Conservation (phyloP, 2,797 vertebrate genomes). For the Sebastes nivosus region DNA sequence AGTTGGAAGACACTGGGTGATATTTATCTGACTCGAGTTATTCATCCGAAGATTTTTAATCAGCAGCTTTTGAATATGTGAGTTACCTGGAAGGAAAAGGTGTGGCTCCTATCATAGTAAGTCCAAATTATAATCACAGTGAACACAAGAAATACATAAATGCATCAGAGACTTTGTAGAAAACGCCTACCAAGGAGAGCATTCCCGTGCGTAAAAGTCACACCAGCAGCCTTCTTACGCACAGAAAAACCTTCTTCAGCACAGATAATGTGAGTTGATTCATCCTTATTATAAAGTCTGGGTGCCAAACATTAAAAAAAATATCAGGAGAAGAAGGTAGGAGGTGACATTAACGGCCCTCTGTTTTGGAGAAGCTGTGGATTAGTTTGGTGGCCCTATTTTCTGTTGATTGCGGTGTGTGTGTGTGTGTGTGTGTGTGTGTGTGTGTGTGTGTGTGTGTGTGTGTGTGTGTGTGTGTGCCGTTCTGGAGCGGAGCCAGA, state of each 20-base stretch:
- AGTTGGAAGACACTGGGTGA: background rate
- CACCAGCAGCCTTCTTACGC: background rate
- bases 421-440: slow-evolving; percentile 14
- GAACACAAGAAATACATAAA: background rate
- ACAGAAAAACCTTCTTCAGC: background rate
- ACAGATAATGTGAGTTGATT: background rate
- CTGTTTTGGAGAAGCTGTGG: slow-evolving; percentile 22
- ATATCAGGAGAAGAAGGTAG: background rate
- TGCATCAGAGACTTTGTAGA: background rate
- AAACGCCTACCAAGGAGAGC: background rate
- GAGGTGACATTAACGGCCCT: slow-evolving; percentile 2
- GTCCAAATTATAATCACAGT: background rate
- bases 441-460: slow-evolving; percentile 17
- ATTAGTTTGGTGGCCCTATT: slow-evolving; percentile 10
- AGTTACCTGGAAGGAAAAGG: background rate
- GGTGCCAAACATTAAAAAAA: background rate
- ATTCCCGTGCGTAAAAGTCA: background rate
- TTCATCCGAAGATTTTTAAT: background rate
- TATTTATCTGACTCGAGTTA: too few relatives aligned
- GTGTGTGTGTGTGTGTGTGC: slow-evolving; percentile 8
- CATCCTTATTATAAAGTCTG: background rate
- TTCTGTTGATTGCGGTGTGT: slow-evolving; percentile 56
- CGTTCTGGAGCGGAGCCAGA: slow-evolving; percentile 58
- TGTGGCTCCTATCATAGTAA: background rate
- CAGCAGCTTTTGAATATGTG: background rate